A percentile compares a stretch with the other conserved stretches of the same genome.
phyloP scores from a whole-genome alignment of 2,888 invertebrate genomes.

The Phortica magna region DNA sequence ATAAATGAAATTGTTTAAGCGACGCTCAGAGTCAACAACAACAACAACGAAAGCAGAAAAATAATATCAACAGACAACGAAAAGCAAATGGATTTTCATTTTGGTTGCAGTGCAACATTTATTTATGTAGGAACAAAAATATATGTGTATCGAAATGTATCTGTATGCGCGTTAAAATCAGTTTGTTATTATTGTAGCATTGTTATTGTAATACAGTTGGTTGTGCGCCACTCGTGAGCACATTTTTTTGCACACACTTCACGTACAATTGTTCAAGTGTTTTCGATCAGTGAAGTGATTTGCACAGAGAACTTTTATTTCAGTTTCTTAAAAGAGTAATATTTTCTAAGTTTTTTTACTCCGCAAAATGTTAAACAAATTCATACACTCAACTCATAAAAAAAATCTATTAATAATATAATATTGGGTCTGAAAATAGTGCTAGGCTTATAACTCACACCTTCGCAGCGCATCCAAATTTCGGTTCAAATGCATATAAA shows the following conservation, averaged over 20 bases:
- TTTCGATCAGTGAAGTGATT: too few species aligned
- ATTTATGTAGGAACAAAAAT: constrained; percentile 54
- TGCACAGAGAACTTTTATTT: too few species aligned
- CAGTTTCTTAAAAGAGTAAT: too few species aligned
- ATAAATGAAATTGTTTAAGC: constrained; percentile 6
- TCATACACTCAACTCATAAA: too few species aligned
- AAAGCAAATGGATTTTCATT: constrained; percentile 6
- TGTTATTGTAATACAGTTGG: background rate
- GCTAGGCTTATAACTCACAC: background rate
- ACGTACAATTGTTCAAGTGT: too few species aligned
- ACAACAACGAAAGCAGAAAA: background rate
- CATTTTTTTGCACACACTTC: too few species aligned
- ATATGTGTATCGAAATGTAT: background rate
- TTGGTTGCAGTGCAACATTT: constrained; percentile 43
- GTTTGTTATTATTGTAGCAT: too few species aligned
- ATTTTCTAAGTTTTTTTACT: too few species aligned
- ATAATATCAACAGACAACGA: constrained; percentile 43
- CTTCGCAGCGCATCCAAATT: background rate
- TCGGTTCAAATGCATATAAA: background rate
- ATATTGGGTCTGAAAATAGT: too few species aligned
- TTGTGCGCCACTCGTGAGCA: background rate
- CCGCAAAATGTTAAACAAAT: too few species aligned
- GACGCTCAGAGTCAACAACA: constrained; percentile 35
- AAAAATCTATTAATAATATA: too few species aligned
- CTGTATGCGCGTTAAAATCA: background rate